These are phyloP conservation scores for Dendrolimus houi DNA, from an alignment of 2,888 invertebrate genomes.

Conservation along the genomic window DNA sequence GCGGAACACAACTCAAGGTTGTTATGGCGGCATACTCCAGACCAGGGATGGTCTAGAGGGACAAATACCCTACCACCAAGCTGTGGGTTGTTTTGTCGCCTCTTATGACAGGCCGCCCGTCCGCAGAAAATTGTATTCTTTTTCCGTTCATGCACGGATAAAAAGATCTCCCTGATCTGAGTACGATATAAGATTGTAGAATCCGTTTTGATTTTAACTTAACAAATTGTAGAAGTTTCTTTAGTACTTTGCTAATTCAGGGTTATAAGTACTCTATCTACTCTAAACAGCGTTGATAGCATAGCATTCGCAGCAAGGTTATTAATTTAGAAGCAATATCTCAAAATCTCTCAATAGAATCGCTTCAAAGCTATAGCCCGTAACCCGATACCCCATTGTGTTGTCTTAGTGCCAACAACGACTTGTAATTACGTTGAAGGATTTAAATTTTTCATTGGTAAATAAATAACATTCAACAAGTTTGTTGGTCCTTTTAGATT, in stretches of 20 bases:
- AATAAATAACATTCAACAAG: conserved; percentile 20
- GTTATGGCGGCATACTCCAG: too few relatives aligned
- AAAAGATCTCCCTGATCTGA: conserved; percentile 3
- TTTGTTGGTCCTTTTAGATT: background rate
- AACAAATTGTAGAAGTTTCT: too few relatives aligned
- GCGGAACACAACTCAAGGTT: too few relatives aligned
- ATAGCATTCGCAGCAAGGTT: background rate
- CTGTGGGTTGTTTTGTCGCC: too few relatives aligned
- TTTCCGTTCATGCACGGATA: background rate
- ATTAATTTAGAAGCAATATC: conserved; percentile 11
- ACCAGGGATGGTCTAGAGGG: too few relatives aligned
- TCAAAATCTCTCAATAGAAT: conserved; percentile 22
- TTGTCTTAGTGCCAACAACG: conserved; percentile 37
- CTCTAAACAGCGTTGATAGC: too few relatives aligned
- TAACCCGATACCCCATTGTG: conserved; percentile 60
- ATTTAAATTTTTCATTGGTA: conserved; percentile 40
- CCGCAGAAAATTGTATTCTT: background rate
- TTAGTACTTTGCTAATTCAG: too few relatives aligned
- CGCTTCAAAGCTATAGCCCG: conserved; percentile 9
- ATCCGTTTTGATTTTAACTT: too few relatives aligned
- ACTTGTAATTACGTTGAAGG: conserved; percentile 46
- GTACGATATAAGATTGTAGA: too few relatives aligned
- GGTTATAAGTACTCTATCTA: too few relatives aligned
- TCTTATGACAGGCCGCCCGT: too few relatives aligned
- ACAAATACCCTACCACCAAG: too few relatives aligned